Base-by-base conservation (phyloP, 2,888 invertebrate species). In the Gari tellinella region DNA sequence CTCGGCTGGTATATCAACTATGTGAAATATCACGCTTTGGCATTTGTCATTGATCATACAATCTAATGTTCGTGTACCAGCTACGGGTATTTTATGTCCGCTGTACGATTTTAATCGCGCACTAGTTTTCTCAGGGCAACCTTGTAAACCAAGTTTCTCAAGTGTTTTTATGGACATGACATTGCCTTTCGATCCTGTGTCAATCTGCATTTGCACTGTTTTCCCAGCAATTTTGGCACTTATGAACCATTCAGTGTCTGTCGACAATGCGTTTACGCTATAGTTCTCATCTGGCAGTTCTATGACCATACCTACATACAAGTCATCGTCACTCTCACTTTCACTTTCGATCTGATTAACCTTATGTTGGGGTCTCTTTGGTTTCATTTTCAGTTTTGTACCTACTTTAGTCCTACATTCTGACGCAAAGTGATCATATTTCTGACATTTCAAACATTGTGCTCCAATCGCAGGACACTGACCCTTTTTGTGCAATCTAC, bases 161-260 rank as follows among this genome's bases (percentile, higher is more conserved):
- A 19, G 58, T 60, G 31, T 60, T 48, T 17, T 40, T 15, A 21
- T 19, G 12, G 46, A 46, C 58, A 60, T 60, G 5, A 60, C 48
- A 25, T 60, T 60, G 31, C 58, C 46, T 14, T 25, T 38, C 7
- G 58, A 46, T 10, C 58, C 58, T 48, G 58, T 60, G 17, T 60
- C 58, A 1, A 60, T 25, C 37, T 48, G 46, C 14, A 37, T 19
- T 48, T 63, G 37, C 7, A 76, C 53, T 38, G 67, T 12, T 40
- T 57, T 66, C 21, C 49, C 40, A 14, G 40, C 40, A 10, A 69
- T 55, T 23, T 69, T 15, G 10, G 58, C 57, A 12, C 38, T 49
- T n/a, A 49, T 26, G n/a, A 56, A 38, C 56, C 65, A 74, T 25
- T 67, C 57, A 21, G 46, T 21, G n/a, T n/a, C n/a, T n/a, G n/a